A percentile compares a stretch with the other conserved stretches of the same genome.
Conservation (phyloP, 2,888 invertebrate genomes). For the Tetragnatha montana region DNA sequence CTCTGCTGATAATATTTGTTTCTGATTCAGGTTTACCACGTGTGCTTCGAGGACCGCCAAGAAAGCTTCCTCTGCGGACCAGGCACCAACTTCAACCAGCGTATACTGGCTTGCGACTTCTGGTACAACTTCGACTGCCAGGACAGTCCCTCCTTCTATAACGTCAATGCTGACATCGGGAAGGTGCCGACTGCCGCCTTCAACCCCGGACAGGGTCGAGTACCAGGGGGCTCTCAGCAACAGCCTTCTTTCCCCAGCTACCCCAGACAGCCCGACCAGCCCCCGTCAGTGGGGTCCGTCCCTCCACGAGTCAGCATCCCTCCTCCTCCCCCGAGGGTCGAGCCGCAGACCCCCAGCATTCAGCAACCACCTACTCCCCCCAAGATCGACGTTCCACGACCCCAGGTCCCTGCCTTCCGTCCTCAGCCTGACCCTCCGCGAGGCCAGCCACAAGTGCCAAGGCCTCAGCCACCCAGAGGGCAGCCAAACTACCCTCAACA, state of each 20-base stretch:
- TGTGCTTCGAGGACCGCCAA: constrained; percentile 74
- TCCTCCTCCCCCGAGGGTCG: constrained; percentile 53
- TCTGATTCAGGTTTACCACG: constrained; percentile 73
- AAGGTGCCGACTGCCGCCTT: constrained; percentile 50
- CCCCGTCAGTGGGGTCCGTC: constrained; percentile 53
- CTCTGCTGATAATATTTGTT: not conserved
- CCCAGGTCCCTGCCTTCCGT: constrained; percentile 11
- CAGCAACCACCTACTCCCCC: constrained; percentile 13
- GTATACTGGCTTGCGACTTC: constrained; percentile 74
- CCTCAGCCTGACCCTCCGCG: constrained; percentile 46
- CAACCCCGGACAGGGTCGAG: constrained; percentile 41
- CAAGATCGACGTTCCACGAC: constrained; percentile 9
- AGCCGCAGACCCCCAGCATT: constrained; percentile 34
- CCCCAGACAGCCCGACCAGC: constrained; percentile 41
- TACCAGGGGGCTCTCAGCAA: not conserved
- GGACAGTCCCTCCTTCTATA: constrained; percentile 83
- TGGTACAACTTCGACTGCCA: constrained; percentile 78
- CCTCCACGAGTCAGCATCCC: constrained; percentile 47
- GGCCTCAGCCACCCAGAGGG: constrained; percentile 6
- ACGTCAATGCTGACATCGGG: constrained; percentile 70
- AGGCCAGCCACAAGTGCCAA: constrained; percentile 39
- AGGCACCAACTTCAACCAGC: constrained; percentile 74
- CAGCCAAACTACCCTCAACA: constrained; percentile 33
- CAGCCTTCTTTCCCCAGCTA: constrained; percentile 51
- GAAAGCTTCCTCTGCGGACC: constrained; percentile 76